These are phyloP conservation scores for Syrista parreyssii DNA, from an alignment of 2,888 invertebrate species.

Conservation along the genomic window DNA sequence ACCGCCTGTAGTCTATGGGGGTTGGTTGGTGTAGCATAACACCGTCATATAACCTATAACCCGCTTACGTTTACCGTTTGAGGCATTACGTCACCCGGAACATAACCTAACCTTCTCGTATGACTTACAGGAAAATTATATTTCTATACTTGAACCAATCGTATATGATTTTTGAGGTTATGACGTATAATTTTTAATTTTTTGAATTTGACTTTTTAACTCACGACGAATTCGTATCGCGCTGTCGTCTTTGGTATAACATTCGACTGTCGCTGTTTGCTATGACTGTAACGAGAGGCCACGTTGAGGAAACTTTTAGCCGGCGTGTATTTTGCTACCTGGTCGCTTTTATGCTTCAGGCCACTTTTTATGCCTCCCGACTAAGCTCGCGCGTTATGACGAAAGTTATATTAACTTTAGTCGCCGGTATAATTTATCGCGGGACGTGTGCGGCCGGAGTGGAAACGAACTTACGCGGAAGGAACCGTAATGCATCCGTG, in stretches of 20 bases:
- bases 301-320: conserved; percentile 14
- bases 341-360: conserved; percentile 24
- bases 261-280: background rate
- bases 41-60: background rate
- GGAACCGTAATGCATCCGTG: background rate
- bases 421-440: conserved; percentile 3
- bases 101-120: background rate
- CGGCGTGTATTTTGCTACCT: background rate
- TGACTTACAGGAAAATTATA: background rate
- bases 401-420: conserved; percentile 38
- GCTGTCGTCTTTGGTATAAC: background rate
- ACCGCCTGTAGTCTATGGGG: conserved; percentile 35
- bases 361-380: conserved; percentile 18
- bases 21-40: background rate
- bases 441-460: background rate
- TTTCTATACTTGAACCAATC: background rate
- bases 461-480: background rate
- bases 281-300: background rate
- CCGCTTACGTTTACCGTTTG: background rate
- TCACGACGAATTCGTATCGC: background rate
- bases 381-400: conserved; percentile 28
- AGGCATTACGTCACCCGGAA: background rate
- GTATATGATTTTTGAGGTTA: background rate
- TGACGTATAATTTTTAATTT: background rate
- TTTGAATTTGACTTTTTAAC: background rate